Base-by-base conservation (phyloP, 2,113 vertebrate species). In the Anser cygnoides region DNA sequence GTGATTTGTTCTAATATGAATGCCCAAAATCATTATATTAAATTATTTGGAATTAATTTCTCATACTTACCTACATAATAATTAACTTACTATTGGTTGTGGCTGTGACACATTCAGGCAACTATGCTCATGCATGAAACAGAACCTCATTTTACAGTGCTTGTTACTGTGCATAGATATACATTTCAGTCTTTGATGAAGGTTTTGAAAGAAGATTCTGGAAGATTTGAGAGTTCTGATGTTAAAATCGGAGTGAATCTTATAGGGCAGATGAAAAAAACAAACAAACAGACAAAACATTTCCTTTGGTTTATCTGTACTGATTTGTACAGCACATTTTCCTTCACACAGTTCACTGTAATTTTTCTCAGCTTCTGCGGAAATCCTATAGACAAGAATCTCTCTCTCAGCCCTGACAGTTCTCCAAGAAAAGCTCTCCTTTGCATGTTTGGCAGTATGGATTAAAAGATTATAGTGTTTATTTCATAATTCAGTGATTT, bases 401-500 rank as follows among this genome's bases (percentile, higher is more conserved):
- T 54, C 4, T 54, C n/a, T 78, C 28, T 59, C 19, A 55, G 52
- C 10, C 37, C 25, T 79, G 62, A 91, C n/a, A 23, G 19, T 21
- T 18, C 33, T 89, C 50, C 71, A 90, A 67, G 54, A 72, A 88
- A 72, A 87, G 23, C 29, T 68, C 44, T 85, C n/a, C 17, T 54
- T 49, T 81, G 18, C 11, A 20, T 66, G 9, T 85, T 70, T 96
- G 57, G 41, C 54, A 79, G 39, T 16, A 46, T 7, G 72, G 78
- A 31, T 73, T 72, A 72, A 90, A 87, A 90, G 41, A 73, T 65
- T 67, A 29, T 26, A 35, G 20, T 87, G 25, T 46, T 68, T 83
- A 75, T 94, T 87, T 94, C 35, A 31, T 65, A 61, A 92, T 31
- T 12, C 23, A 35, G 13, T 33, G 20, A 3, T 90, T 96, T 95